A percentile compares a stretch with the other conserved stretches of the same genome.
phyloP scores from a whole-genome alignment of 2,797 vertebrate genomes.

The Loriculus beryllinus region DNA sequence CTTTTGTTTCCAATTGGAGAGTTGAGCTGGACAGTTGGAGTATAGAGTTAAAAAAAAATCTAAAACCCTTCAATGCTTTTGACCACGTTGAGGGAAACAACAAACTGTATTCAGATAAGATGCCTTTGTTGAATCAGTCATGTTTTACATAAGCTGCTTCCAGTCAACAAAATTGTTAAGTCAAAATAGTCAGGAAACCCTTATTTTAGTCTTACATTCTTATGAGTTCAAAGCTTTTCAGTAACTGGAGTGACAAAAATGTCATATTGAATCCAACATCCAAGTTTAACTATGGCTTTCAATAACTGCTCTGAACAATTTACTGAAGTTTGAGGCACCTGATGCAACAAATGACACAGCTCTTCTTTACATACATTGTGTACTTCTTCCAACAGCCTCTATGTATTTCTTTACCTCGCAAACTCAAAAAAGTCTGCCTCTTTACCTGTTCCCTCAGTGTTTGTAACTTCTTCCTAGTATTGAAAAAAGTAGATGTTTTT shows the following conservation, averaged over 20 bases:
- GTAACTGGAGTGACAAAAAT: neutral
- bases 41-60: neutral
- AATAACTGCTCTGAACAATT: neutral
- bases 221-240: neutral
- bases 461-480: accelerated
- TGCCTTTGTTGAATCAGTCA: accelerated
- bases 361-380: accelerated
- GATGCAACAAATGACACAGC: accelerated
- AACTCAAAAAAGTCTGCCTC: neutral
- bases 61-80: neutral
- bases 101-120: neutral
- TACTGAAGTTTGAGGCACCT: neutral
- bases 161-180: neutral
- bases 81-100: neutral
- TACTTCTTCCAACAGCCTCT: neutral
- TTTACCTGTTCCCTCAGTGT: neutral
- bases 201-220: neutral
- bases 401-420: neutral
- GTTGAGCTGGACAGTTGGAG: neutral
- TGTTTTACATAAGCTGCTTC: neutral
- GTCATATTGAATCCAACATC: neutral
- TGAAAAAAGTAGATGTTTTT: neutral
- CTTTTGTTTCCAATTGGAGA: neutral
- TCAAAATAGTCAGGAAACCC: neutral
- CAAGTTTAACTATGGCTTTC: neutral